phyloP scores from a whole-genome alignment of 2,113 vertebrate genomes.

The Platichthys flesus region DNA sequence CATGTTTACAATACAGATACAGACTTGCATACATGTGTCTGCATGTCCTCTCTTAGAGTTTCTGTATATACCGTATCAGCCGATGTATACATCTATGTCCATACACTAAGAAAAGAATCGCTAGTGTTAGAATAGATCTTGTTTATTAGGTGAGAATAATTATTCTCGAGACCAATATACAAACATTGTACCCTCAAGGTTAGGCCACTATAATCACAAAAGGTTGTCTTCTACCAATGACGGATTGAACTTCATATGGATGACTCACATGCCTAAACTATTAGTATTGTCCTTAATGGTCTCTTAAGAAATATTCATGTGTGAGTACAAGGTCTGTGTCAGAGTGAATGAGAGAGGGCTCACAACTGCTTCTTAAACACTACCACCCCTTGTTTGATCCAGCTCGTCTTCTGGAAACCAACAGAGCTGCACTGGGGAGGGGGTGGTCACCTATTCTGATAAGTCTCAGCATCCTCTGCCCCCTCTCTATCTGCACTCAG shows the following conservation, averaged over 20 bases:
- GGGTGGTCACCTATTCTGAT: constrained; percentile 51
- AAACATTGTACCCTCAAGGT: not conserved
- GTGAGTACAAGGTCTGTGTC: no score
- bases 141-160: not conserved
- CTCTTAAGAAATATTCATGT: constrained; percentile 19
- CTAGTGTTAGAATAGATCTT: not conserved
- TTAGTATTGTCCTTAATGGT: constrained; percentile 17
- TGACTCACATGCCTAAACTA: constrained; percentile 9
- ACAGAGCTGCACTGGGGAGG: constrained; percentile 16
- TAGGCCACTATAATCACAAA: not conserved
- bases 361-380: constrained; percentile 31
- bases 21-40: not conserved
- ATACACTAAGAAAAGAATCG: not conserved
- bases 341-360: constrained; percentile 21
- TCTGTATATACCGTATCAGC: no score
- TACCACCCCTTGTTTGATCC: constrained; percentile 43
- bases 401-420: constrained; percentile 24
- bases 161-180: not conserved
- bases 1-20: no score
- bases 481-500: constrained; percentile 49
- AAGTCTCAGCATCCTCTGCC: constrained; percentile 23
- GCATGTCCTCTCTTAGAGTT: no score
- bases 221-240: not conserved
- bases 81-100: not conserved
- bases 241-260: constrained; percentile 9